Evolutionary conservation across 2,113 vertebrate species (phyloP), one percentile per base, ranked within the genome.

Genomic region (Elephantulus edwardii): DNA sequence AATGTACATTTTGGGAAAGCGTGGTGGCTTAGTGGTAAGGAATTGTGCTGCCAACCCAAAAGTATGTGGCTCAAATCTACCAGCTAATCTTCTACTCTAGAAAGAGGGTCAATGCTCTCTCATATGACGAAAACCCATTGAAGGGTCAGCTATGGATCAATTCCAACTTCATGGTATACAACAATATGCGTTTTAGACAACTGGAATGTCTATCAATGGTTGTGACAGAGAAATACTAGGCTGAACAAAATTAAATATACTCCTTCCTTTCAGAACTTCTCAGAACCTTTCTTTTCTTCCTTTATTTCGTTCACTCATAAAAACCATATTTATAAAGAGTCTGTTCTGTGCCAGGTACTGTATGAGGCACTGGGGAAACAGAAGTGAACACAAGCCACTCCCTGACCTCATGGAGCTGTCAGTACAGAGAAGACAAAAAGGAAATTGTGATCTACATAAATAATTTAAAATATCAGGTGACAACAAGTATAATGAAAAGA

Each of bases 401-500:
- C 52, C 76, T 10, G 17, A 33, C n/a, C 8, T 58, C 38, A 0
- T 1, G 54, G 70, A 76, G n/a, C 33, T 2, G 19, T 12, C 0
- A 3, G 2, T 24, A 40, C 22, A 17, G 42, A 52, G 50, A n/a
- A 42, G n/a, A 19, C 26, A 7, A 8, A 1, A 16, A 7, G 35
- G 48, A 64, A 22, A 58, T 22, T 26, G 8, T 0, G 8, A 24
- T 2, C 22, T 33, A 33, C 26, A 28, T 58, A 58, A 58, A 26
- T 10, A n/a, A n/a, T n/a, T n/a, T n/a, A 48, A 12, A 1, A 3
- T 0, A 28, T 40, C 77, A 12, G 9, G 20, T 0, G 40, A 40
- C 1, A 40, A 6, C 10, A 8, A 0, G 6, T 2, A 7, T 17
- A 42, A 48, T 0, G 38, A 38, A 64, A 38, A 42, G 12, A 2